A percentile compares a stretch with the other conserved stretches of the same genome.
Conservation (phyloP, 2,888 invertebrate genomes). For the Orchesella flavescens region DNA sequence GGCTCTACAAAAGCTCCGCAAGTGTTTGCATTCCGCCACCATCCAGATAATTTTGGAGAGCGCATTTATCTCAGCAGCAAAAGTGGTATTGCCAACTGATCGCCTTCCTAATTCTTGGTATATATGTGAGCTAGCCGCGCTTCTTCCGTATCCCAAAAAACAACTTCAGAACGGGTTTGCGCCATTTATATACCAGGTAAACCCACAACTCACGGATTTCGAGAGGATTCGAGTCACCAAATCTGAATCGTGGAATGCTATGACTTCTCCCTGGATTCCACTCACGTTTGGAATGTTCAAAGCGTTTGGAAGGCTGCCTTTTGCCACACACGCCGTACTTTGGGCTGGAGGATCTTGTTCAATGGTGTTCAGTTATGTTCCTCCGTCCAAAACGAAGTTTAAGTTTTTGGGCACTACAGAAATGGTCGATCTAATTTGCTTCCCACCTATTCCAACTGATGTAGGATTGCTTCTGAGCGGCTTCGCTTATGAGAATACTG, state of each 20-base stretch:
- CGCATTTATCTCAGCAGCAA: constrained; percentile 7
- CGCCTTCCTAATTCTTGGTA: background rate
- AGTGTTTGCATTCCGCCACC: background rate
- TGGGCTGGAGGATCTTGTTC: background rate
- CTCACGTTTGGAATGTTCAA: too few species aligned
- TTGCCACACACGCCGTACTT: background rate
- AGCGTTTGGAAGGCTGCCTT: background rate
- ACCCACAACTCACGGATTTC: background rate
- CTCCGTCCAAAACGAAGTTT: background rate
- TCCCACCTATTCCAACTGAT: background rate
- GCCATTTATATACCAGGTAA: background rate
- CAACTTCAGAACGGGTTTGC: background rate
- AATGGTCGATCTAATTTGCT: background rate
- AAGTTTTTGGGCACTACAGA: background rate
- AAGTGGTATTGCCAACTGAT: background rate
- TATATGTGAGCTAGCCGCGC: background rate
- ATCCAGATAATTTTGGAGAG: background rate
- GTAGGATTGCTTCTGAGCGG: background rate
- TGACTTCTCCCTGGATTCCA: background rate
- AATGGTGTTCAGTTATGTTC: background rate
- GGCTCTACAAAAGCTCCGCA: background rate
- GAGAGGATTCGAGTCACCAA: background rate
- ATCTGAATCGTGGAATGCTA: background rate
- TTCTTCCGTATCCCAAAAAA: background rate
- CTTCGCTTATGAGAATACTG: background rate